phyloP scores from a whole-genome alignment of 2,888 invertebrate genomes.

The Dysmachus trigonus region DNA sequence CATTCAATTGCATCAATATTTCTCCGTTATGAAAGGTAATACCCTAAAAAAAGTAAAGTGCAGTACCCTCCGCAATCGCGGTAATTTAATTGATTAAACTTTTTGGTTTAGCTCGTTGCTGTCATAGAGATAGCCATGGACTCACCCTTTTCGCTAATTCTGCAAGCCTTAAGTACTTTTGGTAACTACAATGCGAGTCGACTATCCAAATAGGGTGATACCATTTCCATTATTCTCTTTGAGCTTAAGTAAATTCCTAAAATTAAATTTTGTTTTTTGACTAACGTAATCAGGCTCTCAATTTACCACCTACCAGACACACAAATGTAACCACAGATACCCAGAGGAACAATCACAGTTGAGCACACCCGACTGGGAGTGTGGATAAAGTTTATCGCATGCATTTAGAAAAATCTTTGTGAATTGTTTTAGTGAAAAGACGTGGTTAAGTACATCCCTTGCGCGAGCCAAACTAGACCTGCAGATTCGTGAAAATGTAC shows the following conservation, averaged over 20 bases:
- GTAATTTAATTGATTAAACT: background rate
- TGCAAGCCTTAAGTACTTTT: constrained; percentile 23
- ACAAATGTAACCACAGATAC: constrained; percentile 15
- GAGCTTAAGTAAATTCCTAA: constrained; percentile 35
- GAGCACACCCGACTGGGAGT: background rate
- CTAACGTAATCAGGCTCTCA: constrained; percentile 33
- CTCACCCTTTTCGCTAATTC: background rate
- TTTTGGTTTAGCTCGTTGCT: background rate
- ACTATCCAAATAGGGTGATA: constrained; percentile 32
- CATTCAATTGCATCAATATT: background rate
- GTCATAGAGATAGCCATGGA: background rate
- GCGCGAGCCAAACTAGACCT: background rate
- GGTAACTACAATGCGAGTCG: constrained; percentile 23
- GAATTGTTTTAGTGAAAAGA: background rate
- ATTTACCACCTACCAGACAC: background rate
- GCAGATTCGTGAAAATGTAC: constrained; percentile 1
- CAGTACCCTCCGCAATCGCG: background rate
- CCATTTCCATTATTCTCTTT: constrained; percentile 31
- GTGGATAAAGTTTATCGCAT: background rate
- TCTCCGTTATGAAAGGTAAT: no score
- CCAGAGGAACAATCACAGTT: background rate
- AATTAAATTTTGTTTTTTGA: constrained; percentile 40
- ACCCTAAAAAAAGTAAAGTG: background rate
- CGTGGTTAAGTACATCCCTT: background rate
- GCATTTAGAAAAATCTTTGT: background rate